Evolutionary conservation across 2,113 vertebrate genomes (phyloP).

Genomic region (Polyodon spathula): DNA sequence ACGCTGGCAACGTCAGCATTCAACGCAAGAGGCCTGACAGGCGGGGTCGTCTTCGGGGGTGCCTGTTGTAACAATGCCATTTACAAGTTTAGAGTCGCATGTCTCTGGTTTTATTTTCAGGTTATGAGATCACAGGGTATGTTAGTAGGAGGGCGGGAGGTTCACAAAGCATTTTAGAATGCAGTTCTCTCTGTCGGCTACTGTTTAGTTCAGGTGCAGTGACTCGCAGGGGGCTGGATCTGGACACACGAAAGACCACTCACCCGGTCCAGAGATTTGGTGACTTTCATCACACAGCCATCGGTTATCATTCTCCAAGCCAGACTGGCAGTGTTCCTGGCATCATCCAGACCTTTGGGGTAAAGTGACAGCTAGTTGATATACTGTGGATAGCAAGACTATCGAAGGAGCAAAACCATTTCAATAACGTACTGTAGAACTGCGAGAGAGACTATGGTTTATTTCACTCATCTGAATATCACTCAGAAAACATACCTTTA

Average conservation of each 20-base stretch:
- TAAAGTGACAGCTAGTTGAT: background rate
- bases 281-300: slow-evolving; percentile 81
- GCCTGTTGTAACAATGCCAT: slow-evolving; percentile 23
- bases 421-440: background rate
- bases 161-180: no score
- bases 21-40: slow-evolving; percentile 7
- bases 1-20: slow-evolving; percentile 5
- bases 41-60: slow-evolving; percentile 24
- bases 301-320: slow-evolving; percentile 81
- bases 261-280: slow-evolving; percentile 74
- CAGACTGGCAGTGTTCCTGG: slow-evolving; percentile 80
- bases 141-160: no score
- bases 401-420: background rate
- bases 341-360: slow-evolving; percentile 81
- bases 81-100: background rate
- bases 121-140: no score
- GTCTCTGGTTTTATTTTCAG: no score
- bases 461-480: background rate
- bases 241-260: slow-evolving; percentile 44
- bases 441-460: background rate
- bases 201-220: background rate
- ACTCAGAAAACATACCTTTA: no score
- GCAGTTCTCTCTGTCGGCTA: no score
- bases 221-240: background rate
- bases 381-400: no score